These are phyloP conservation scores for Drosophila funebris DNA, from an alignment of 1,140 invertebrate genomes.

Conservation along the genomic window DNA sequence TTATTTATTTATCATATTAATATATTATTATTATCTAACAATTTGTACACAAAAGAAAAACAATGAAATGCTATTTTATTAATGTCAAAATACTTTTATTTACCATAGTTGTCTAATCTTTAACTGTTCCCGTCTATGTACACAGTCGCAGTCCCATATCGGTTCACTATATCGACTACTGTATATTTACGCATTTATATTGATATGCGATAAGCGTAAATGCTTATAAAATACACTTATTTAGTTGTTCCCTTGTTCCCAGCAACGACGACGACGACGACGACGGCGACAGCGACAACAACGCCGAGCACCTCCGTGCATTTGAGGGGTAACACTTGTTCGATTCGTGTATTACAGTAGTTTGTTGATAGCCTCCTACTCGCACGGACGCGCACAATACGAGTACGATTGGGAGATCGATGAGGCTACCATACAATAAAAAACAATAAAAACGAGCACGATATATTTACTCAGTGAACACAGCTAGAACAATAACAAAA, in stretches of 20 bases:
- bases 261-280: conserved; percentile 7
- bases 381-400: conserved; percentile 54
- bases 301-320: conserved; percentile 26
- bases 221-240: conserved; percentile 82
- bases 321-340: conserved; percentile 75
- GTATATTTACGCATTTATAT: conserved; percentile 82
- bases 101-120: conserved; percentile 37
- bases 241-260: conserved; percentile 74
- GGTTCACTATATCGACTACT: conserved; percentile 73
- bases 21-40: too few species aligned
- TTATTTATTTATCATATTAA: too few species aligned
- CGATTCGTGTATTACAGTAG: conserved; percentile 80
- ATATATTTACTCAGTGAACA: conserved; percentile 49
- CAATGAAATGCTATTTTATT: neutral
- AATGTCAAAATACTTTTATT: neutral
- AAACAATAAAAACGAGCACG: neutral
- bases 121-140: conserved; percentile 42
- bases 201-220: conserved; percentile 80
- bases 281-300: neutral
- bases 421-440: neutral
- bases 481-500: conserved; percentile 28
- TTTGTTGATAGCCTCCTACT: conserved; percentile 74
- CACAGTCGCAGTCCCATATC: conserved; percentile 58
- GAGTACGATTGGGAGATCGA: too few species aligned
- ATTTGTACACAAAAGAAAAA: neutral